Evolutionary conservation across 1,140 invertebrate species (phyloP).

Genomic region (Euura saliciscinereae): DNA sequence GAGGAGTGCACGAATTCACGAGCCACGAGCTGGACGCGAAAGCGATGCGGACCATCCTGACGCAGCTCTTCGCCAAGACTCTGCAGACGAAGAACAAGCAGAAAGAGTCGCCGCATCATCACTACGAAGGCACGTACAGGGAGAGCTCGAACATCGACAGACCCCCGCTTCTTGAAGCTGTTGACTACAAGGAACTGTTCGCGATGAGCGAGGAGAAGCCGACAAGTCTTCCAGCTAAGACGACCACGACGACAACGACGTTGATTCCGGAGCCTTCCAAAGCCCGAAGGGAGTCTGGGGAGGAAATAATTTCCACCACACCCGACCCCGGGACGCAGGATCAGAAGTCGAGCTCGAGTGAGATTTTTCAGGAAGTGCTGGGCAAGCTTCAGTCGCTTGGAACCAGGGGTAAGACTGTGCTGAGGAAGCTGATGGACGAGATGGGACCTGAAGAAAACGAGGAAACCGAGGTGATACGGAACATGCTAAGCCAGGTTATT

Average conservation of each 20-base stretch:
- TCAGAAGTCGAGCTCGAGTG: slow-evolving; percentile 31
- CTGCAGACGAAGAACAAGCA: slow-evolving; percentile 42
- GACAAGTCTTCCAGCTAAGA: background rate
- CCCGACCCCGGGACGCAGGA: background rate
- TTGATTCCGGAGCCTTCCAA: background rate
- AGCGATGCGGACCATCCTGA: slow-evolving; percentile 51
- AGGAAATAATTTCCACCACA: background rate
- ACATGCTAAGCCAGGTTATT: slow-evolving; percentile 33
- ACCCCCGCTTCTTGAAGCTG: slow-evolving; percentile 26
- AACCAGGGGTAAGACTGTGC: slow-evolving; percentile 58
- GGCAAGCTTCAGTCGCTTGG: slow-evolving; percentile 62
- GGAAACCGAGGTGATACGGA: slow-evolving; percentile 25
- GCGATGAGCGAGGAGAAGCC: slow-evolving; percentile 6
- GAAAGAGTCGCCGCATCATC: slow-evolving; percentile 44
- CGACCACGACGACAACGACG: background rate
- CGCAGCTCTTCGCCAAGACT: slow-evolving; percentile 40
- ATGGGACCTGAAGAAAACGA: slow-evolving; percentile 35
- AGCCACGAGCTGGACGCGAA: slow-evolving; percentile 56
- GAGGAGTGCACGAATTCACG: slow-evolving; percentile 34
- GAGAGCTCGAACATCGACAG: slow-evolving; percentile 45
- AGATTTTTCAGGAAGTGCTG: slow-evolving; percentile 66
- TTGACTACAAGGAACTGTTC: background rate
- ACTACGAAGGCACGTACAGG: slow-evolving; percentile 45
- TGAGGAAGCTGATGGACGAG: slow-evolving; percentile 57
- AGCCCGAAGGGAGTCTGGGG: background rate